Evolutionary conservation across 2,888 invertebrate genomes (phyloP), one percentile per base, ranked within the genome.

Genomic region (Piscicola geometra): DNA sequence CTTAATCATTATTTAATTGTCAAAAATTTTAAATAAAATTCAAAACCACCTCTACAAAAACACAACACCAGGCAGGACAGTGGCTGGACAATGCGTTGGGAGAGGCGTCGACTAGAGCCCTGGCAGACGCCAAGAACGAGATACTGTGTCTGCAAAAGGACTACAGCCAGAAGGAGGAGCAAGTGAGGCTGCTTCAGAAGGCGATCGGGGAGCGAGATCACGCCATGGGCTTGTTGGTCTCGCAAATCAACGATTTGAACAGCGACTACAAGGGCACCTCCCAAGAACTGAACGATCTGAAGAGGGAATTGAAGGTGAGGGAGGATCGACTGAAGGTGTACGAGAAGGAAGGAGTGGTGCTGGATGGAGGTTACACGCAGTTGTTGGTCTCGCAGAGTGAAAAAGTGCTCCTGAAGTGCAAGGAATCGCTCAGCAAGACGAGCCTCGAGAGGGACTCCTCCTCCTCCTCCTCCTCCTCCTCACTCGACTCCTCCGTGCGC

Each of bases 51-150:
- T 28, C 9, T 30, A 2, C 33, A 9, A 5, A 25, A 67, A 5
- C 15, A 15, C 30, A 21, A 33, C 78, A 77, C 3, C 80, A 85
- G 84, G 82, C 83, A 76, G 81, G 81, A 21, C 80, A 82, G 64
- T 80, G 81, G 52, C 76, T 84, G 60, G 78, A 81, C 68, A 78
- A 79, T 30, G 83, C 83, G 76, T 77, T 79, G 35, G 78, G 79
- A 1, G 82, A 81, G 75, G 64, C 80, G 30, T 82, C 83, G 1
- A 78, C 81, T 2, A 78, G 81, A 69, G 82, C 83, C 9, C 78
- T 85, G n/a, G 79, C 81, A 60, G 81, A 81, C 50, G 84, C 84
- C 21, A 83, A 82, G 77, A 78, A 79, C 36, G 83, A 85, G 78
- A 82, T 84, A 33, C 76, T 82, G 21, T 78, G 79, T 35, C 81